A percentile compares a stretch with the other conserved stretches of the same genome.
These are phyloP conservation scores for Platyscapa corneri DNA, from an alignment of 1,140 invertebrate genomes.

Conservation along the genomic window DNA sequence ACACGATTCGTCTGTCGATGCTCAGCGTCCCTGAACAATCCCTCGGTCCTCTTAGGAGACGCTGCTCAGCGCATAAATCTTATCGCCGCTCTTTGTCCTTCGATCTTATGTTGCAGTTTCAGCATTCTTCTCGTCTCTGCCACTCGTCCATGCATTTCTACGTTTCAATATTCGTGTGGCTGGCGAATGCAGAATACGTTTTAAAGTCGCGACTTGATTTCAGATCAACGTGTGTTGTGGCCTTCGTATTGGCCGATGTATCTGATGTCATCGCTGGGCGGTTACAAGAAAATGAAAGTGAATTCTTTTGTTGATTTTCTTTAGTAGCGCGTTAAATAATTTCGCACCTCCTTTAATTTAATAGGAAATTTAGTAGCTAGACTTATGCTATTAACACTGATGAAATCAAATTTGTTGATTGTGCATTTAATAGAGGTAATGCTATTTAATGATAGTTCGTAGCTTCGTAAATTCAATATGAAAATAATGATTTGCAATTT, in stretches of 20 bases:
- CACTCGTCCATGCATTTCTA: not conserved
- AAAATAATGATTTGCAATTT: not conserved
- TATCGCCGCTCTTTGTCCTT: conserved; percentile 1
- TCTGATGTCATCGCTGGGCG: not conserved
- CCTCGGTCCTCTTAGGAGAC: not conserved
- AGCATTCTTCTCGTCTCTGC: not conserved
- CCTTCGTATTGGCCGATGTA: not conserved
- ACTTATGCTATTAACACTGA: not conserved
- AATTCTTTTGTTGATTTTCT: conserved; percentile 1
- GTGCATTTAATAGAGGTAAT: not conserved
- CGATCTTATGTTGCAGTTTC: not conserved
- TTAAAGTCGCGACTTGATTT: not conserved
- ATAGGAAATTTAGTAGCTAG: no score
- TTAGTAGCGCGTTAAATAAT: not conserved
- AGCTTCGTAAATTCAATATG: not conserved
- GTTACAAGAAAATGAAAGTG: not conserved
- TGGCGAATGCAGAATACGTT: not conserved
- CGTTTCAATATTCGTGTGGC: not conserved
- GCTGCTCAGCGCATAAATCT: not conserved
- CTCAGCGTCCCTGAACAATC: not conserved
- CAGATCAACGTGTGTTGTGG: not conserved
- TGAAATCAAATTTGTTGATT: not conserved
- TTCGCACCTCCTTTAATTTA: no score
- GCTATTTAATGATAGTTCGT: not conserved
- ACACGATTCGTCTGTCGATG: no score